Evolutionary conservation across 1,140 invertebrate species (phyloP).

Genomic region (Macrobrachium nipponense): DNA sequence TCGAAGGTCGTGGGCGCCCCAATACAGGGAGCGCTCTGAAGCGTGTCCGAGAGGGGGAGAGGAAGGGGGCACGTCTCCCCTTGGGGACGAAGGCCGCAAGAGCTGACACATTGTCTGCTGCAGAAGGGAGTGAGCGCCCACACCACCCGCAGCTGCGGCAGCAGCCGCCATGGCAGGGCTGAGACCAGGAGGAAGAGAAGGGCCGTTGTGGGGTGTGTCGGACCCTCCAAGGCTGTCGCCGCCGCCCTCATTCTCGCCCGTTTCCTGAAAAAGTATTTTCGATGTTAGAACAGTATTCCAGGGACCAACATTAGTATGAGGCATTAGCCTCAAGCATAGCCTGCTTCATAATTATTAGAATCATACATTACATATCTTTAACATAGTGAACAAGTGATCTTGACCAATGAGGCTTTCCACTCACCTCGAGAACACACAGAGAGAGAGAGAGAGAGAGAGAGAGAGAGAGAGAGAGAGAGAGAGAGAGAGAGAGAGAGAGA

Average conservation of each 20-base stretch:
- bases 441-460: too few species aligned
- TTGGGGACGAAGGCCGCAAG: conserved; percentile 40
- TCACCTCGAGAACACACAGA: too few species aligned
- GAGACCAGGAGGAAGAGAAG: conserved; percentile 39
- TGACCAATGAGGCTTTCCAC: too few species aligned
- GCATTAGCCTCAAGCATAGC: too few species aligned
- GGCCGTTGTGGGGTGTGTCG: conserved; percentile 42
- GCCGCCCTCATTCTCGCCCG: conserved; percentile 4
- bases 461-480: too few species aligned
- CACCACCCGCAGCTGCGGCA: conserved; percentile 41
- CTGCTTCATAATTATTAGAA: too few species aligned
- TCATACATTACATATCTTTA: too few species aligned
- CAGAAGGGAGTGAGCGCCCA: conserved; percentile 48
- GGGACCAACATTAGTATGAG: too few species aligned
- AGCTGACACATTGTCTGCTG: conserved; percentile 54
- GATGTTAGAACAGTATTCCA: too few species aligned
- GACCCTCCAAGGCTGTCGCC: too few species aligned
- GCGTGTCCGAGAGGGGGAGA: conserved; percentile 37
- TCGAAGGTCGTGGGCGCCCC: conserved; percentile 42
- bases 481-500: too few species aligned
- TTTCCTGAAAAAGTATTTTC: conserved; percentile 18
- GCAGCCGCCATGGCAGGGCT: conserved; percentile 48
- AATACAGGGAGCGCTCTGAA: conserved; percentile 36
- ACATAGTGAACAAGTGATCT: too few species aligned
- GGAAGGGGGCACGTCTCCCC: conserved; percentile 25